A percentile compares a stretch with the other conserved stretches of the same genome.
phyloP scores from a whole-genome alignment of 2,888 invertebrate genomes.

The Caenorhabditis becei region DNA sequence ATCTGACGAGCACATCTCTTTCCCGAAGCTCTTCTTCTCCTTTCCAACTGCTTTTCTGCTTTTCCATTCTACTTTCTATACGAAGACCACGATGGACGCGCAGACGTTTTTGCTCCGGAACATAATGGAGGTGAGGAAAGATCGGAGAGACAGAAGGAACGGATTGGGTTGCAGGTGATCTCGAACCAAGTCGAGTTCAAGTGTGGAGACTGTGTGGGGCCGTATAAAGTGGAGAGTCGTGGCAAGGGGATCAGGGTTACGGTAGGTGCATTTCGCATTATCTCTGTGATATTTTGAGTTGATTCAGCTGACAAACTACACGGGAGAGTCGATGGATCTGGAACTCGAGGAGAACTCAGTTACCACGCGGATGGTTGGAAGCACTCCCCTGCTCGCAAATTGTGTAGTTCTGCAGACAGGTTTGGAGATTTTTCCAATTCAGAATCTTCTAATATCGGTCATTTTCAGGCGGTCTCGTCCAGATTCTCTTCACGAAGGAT shows the following conservation, averaged over 20 bases:
- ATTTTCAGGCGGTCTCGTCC: conserved; percentile 31
- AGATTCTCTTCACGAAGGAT: conserved; percentile 56
- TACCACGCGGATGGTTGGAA: conserved; percentile 30
- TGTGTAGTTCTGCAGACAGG: conserved; percentile 61
- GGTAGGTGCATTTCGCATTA: neutral
- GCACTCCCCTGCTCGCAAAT: conserved; percentile 60
- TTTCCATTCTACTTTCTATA: conserved; percentile 22
- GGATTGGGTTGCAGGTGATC: conserved; percentile 25
- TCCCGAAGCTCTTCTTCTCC: conserved; percentile 33
- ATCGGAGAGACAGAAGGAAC: no score
- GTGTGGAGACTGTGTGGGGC: conserved; percentile 54
- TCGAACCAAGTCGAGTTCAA: conserved; percentile 29
- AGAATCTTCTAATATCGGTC: no score
- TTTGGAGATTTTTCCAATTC: no score
- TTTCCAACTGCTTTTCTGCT: conserved; percentile 6
- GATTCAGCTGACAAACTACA: conserved; percentile 59
- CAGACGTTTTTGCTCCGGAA: conserved; percentile 12
- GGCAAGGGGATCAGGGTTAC: conserved; percentile 11
- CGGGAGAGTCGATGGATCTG: conserved; percentile 52
- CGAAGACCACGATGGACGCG: conserved; percentile 32
- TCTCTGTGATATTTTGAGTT: neutral
- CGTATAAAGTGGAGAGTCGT: conserved; percentile 12
- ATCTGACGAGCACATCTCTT: conserved; percentile 52
- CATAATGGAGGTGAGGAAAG: conserved; percentile 1
- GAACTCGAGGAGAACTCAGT: conserved; percentile 45